phyloP scores from a whole-genome alignment of 2,113 vertebrate species.

The Strix uralensis region DNA sequence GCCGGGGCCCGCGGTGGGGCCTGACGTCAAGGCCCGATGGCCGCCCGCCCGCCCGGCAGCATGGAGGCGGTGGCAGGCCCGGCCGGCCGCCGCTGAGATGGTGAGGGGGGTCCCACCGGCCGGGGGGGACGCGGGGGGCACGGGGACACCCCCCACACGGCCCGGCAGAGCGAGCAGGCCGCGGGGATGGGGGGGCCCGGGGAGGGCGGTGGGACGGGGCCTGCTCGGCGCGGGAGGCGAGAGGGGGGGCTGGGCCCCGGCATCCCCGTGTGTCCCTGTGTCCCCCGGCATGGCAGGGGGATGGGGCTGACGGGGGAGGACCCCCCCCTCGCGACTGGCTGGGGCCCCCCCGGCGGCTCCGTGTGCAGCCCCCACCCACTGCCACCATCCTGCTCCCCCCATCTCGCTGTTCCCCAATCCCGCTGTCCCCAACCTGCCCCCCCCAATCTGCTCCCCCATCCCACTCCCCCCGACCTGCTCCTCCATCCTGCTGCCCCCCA shows the following conservation, averaged over 20 bases:
- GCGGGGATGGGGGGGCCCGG: no score
- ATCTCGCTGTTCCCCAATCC: no score
- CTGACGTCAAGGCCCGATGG: conserved; percentile 61
- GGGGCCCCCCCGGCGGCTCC: background rate
- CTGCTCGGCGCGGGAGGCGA: background rate
- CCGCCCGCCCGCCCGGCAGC: conserved; percentile 60
- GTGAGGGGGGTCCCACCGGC: conserved; percentile 68
- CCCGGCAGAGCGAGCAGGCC: background rate
- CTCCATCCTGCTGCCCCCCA: background rate
- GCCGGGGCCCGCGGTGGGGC: conserved; percentile 34
- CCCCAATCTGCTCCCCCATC: background rate
- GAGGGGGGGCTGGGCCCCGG: background rate
- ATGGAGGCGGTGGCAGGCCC: conserved; percentile 80
- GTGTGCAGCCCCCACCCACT: no score
- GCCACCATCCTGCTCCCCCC: background rate
- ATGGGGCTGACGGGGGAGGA: background rate
- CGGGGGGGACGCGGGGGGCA: no score
- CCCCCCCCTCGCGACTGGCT: background rate
- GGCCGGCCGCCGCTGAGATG: conserved; percentile 86
- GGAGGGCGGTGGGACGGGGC: background rate
- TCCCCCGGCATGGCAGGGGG: background rate
- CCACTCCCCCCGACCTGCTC: background rate
- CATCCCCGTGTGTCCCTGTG: background rate
- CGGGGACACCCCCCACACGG: background rate
- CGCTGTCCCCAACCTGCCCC: no score